Evolutionary conservation across 1,140 invertebrate species (phyloP).

Genomic region (Drosophila orena): DNA sequence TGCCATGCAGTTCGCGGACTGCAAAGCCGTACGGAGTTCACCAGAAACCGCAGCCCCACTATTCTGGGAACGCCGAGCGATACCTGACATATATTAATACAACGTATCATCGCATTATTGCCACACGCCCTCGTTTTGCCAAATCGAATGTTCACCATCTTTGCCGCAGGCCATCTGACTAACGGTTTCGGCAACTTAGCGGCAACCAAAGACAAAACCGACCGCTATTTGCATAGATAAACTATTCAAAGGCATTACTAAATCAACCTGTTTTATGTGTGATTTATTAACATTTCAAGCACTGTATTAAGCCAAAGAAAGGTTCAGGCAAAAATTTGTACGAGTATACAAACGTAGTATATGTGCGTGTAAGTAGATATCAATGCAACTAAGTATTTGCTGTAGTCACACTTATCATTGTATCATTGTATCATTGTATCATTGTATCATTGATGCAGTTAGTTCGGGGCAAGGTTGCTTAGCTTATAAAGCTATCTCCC

Average conservation of each 20-base stretch:
- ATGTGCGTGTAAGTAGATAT: too few relatives aligned
- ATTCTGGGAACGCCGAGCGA: conserved; percentile 33
- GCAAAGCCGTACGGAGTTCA: conserved; percentile 9
- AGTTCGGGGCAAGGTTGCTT: neutral
- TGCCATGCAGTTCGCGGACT: conserved; percentile 23
- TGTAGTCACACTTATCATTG: too few relatives aligned
- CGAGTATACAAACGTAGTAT: neutral
- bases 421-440: too few relatives aligned
- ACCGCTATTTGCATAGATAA: conserved; percentile 70
- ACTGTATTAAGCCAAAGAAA: neutral
- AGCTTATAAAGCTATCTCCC: neutral
- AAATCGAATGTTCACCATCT: conserved; percentile 50
- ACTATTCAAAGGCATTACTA: conserved; percentile 75
- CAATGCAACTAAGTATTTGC: too few relatives aligned
- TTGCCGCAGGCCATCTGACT: conserved; percentile 43
- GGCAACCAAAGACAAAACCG: conserved; percentile 38
- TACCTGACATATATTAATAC: conserved; percentile 35
- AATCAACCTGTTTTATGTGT: conserved; percentile 79
- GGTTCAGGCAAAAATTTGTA: too few relatives aligned
- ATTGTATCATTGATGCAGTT: neutral
- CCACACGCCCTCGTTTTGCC: conserved; percentile 50
- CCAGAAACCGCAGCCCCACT: conserved; percentile 8
- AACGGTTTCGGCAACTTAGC: conserved; percentile 49
- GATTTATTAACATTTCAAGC: conserved; percentile 66
- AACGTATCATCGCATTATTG: conserved; percentile 63